Conservation (phyloP, 2,888 invertebrate species). For the Drosophila mayaguana region DNA sequence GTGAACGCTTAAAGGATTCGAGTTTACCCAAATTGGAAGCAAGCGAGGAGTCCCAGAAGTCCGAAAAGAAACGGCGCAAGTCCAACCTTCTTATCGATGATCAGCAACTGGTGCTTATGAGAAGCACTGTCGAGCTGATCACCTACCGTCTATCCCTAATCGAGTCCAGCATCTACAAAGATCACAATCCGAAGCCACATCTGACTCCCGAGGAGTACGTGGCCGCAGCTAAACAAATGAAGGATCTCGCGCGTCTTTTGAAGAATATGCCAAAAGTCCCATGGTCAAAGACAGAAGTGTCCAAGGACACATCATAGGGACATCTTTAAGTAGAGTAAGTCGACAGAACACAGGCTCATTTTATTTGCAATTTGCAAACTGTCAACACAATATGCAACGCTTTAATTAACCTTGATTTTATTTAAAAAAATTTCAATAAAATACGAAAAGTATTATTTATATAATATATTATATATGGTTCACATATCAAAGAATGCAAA, state of each 20-base stretch:
- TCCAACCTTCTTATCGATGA: background rate
- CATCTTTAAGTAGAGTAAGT: background rate
- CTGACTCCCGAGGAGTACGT: background rate
- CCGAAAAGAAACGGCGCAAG: background rate
- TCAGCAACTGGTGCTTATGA: background rate
- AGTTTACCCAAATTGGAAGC: background rate
- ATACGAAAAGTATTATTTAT: background rate
- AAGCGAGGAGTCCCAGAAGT: background rate
- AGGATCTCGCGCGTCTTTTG: background rate
- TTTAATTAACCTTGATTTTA: background rate
- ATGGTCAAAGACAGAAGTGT: background rate
- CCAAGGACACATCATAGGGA: background rate
- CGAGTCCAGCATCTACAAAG: slow-evolving; percentile 12
- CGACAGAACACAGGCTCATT: background rate
- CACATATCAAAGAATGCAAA: background rate
- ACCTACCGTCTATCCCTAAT: slow-evolving; percentile 4
- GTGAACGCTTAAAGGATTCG: background rate
- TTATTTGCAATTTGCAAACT: background rate
- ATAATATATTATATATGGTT: background rate
- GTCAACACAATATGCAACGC: background rate
- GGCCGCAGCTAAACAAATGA: background rate
- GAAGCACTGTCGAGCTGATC: background rate
- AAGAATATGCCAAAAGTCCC: background rate
- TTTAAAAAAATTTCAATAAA: background rate
- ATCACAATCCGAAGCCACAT: slow-evolving; percentile 1